Evolutionary conservation across 2,888 invertebrate genomes (phyloP).

Genomic region (Drosophila mulleri): DNA sequence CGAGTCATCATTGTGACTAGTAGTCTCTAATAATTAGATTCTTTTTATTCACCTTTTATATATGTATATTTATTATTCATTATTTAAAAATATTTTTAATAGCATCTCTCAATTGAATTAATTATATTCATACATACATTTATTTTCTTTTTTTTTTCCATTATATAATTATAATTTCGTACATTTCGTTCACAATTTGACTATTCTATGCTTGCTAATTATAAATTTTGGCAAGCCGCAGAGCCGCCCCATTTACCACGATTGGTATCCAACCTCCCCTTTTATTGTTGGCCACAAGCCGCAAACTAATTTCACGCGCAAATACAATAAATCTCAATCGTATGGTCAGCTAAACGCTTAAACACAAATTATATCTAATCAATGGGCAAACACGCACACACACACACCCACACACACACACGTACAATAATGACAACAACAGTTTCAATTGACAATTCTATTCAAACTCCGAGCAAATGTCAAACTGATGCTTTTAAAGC

Average conservation of each 20-base stretch:
- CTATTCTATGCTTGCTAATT: conserved; percentile 60
- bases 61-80: not conserved
- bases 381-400: conserved; percentile 36
- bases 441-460: conserved; percentile 67
- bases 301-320: conserved; percentile 69
- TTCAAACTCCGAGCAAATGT: conserved; percentile 64
- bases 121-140: conserved; percentile 2
- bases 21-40: conserved; percentile 10
- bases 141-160: not conserved
- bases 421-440: conserved; percentile 12
- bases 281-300: conserved; percentile 31
- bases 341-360: conserved; percentile 39
- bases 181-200: conserved; percentile 45
- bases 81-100: conserved; percentile 6
- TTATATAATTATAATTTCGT: conserved; percentile 20
- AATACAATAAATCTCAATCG: conserved; percentile 48
- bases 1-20: conserved; percentile 17
- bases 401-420: not conserved
- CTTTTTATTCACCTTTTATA: not conserved
- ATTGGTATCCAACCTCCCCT: not conserved
- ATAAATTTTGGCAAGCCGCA: conserved; percentile 25
- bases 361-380: conserved; percentile 57
- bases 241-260: not conserved
- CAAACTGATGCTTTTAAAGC: conserved; percentile 65
- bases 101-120: conserved; percentile 15